Base-by-base conservation (phyloP, 2,797 vertebrate species). In the Chloroceryle amazona region DNA sequence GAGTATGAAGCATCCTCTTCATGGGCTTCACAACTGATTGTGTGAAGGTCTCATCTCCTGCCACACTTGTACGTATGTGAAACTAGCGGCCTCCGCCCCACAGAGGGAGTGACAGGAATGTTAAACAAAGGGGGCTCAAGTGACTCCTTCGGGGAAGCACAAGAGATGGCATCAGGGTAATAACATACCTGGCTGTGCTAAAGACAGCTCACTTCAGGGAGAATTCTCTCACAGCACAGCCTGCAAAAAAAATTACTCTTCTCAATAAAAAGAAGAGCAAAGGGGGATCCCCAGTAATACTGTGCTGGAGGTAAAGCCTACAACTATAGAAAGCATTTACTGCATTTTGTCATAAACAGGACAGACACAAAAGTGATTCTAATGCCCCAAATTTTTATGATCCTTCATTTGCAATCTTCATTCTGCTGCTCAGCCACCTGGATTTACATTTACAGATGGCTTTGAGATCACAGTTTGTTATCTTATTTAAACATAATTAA, bases 391-490 rank as follows among this genome's bases (percentile, higher is more conserved):
- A 85, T 90, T 94, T 92, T 85, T 89, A 92, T 58, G 70, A 71
- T 80, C 65, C 12, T 92, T 57, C 93, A 63, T 80, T 93, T 92
- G 61, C 1, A 25, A 54, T 76, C 86, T 70, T 89, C 49, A 67
- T 80, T 94, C 81, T 91, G 81, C 90, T 94, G 71, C 74, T 95
- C 81, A 78, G 86, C 94, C 93, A 95, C 92, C 92, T 95, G 91
- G 78, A 74, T 93, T 95, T 95, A 73, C 83, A 85, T 82, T 93
- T 96, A 93, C 94, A 97, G 92, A 96, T 95, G 93, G 94, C 74
- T 96, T 87, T 92, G 86, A 89, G 83, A 95, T 95, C 92, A 95
- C 81, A 93, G 90, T 96, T 96, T 96, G 90, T 92, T 97, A 93
- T 93, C 91, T 92, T 90, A 95, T 42, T 97, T 57, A 87, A 90